Evolutionary conservation across 2,888 invertebrate species (phyloP), one percentile per base, ranked within the genome.

Genomic region (Temnothorax rugatulus): DNA sequence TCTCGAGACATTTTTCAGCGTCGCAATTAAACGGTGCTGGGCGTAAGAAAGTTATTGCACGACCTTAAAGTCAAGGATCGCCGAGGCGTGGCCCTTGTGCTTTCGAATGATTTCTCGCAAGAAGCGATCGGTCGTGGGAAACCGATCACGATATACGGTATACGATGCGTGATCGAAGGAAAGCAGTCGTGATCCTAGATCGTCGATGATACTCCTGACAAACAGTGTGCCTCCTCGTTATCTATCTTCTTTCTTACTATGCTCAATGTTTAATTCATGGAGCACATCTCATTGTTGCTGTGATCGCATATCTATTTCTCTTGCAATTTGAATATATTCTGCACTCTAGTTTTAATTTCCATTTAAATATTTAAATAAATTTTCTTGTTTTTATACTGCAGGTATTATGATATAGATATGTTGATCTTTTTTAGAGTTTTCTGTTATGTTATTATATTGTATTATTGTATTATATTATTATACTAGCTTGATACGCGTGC

Each of bases 191-290:
- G 54, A 44, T 66, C 44, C 21, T 44, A 69, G 68, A 77, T 77
- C 68, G 54, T 1, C 66, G 41, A 77, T 44, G 68, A 68, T 68
- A 57, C 21, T 69, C 21, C 44, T 57, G 29, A 59, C 52, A 21
- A 41, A 18, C 9, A 54, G 25, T 38, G 66, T 25, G 41, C 25
- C 52, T 77, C n/a, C 5, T 61, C 59, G n/a, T 74, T 34, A n/a
- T 44, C 47, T 34, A 21, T 11, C 25, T 68, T 34, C 21, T 44
- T 44, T 57, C 21, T 8, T 21, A 44, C 41, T 44, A 11, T 25
- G 29, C 68, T 13, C 57, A 18, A 68, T 79, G 69, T 79, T 79
- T 79, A 79, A 79, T 79, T 79, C 79, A 79, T 69, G 44, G 47
- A 57, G 29, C 44, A 44, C 41, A 11, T 66, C 15, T 13, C 57